phyloP scores from a whole-genome alignment of 2,113 vertebrate species.

The Macrotus californicus region DNA sequence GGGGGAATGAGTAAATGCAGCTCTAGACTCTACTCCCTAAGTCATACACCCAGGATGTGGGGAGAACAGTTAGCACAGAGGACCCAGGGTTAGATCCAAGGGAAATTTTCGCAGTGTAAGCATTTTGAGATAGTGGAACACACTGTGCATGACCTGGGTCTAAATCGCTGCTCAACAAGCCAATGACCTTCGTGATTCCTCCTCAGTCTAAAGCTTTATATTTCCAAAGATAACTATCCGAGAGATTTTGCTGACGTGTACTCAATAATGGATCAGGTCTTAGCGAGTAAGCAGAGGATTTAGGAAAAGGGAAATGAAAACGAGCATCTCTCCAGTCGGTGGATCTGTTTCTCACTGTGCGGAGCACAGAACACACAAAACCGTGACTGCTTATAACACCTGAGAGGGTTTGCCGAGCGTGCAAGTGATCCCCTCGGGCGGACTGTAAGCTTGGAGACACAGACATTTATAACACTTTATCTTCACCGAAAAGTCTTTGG shows the following conservation, averaged over 20 bases:
- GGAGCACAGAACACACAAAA: conserved; percentile 44
- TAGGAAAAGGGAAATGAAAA: conserved; percentile 21
- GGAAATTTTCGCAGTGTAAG: background rate
- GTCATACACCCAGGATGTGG: no score
- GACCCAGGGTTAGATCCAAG: background rate
- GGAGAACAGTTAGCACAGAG: background rate
- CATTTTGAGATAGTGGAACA: background rate
- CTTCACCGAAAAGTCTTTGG: conserved; percentile 23
- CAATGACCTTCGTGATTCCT: background rate
- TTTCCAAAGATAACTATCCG: background rate
- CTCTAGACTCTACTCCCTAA: background rate
- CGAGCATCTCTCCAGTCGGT: conserved; percentile 1
- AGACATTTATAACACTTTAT: conserved; percentile 51
- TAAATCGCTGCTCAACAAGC: background rate
- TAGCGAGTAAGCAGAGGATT: conserved; percentile 22
- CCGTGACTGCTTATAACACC: conserved; percentile 14
- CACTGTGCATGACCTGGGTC: background rate
- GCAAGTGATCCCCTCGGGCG: conserved; percentile 43
- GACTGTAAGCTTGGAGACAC: conserved; percentile 53
- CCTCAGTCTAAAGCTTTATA: background rate
- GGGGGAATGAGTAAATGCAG: background rate
- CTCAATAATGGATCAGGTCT: background rate
- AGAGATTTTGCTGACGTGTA: conserved; percentile 34
- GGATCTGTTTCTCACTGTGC: conserved; percentile 26
- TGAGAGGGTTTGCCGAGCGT: conserved; percentile 11